Percentiles rank a stretch among this genome's conserved stretches.
Evolutionary conservation across 1,140 invertebrate genomes (phyloP).

Genomic region (Calephelis virginiensis): DNA sequence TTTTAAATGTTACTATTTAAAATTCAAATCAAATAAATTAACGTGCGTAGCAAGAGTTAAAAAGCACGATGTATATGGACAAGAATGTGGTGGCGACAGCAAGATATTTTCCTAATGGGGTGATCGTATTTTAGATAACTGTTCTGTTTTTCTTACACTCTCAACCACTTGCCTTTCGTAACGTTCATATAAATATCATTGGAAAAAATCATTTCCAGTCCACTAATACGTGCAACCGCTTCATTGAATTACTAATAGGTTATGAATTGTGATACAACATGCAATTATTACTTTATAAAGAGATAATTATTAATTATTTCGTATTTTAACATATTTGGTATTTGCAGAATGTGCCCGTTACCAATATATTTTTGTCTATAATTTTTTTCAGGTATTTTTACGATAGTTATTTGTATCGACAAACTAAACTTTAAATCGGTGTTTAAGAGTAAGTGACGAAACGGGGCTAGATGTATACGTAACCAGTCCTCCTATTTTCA

Average conservation of each 20-base stretch:
- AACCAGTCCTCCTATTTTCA: no score
- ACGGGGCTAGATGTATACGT: no score
- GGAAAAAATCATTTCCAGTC: conserved; percentile 5
- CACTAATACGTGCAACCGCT: conserved; percentile 3
- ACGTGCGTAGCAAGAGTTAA: no score
- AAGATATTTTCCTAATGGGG: background rate
- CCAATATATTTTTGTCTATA: background rate
- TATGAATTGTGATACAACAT: conserved; percentile 1
- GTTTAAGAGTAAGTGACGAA: no score
- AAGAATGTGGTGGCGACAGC: background rate
- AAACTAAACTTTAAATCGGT: no score
- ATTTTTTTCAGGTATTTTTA: no score
- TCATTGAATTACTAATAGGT: conserved; percentile 7
- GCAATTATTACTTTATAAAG: conserved; percentile 1
- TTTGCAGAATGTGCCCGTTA: background rate
- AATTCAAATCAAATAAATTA: no score
- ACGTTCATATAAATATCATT: conserved; percentile 4
- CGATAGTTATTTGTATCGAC: no score
- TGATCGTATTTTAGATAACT: background rate
- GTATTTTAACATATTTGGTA: background rate
- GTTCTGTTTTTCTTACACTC: background rate
- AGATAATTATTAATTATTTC: background rate
- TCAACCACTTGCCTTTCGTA: background rate
- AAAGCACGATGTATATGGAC: no score
- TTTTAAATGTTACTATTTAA: no score